phyloP scores from a whole-genome alignment of 2,113 vertebrate genomes.

The Felis chaus region DNA sequence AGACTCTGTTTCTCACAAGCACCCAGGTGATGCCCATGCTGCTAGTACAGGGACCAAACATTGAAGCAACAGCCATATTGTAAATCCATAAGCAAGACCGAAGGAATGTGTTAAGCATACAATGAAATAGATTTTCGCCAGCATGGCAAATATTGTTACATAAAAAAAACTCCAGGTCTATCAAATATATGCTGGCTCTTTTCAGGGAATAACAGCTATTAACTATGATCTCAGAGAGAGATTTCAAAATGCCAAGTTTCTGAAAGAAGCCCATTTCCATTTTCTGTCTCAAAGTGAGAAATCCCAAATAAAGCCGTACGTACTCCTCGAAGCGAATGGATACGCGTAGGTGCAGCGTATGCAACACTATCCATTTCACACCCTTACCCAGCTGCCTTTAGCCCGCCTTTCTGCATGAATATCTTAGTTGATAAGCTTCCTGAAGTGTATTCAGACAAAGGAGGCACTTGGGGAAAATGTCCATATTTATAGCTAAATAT shows the following conservation, averaged over 20 bases:
- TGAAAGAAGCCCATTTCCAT: neutral
- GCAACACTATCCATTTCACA: neutral
- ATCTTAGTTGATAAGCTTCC: neutral
- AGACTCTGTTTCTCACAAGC: neutral
- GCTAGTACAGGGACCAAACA: too few relatives aligned
- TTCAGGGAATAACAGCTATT: neutral
- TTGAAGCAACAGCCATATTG: neutral
- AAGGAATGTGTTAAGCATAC: neutral
- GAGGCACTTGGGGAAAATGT: neutral
- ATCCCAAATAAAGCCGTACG: neutral
- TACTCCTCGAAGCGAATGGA: neutral
- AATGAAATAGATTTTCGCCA: neutral
- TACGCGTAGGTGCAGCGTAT: accelerated
- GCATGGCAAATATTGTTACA: neutral
- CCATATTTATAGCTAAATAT: neutral
- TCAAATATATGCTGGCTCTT: neutral
- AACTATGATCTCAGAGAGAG: neutral
- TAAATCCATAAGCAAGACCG: neutral
- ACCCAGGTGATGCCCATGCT: neutral
- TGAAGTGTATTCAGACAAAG: neutral
- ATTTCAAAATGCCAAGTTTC: conserved; percentile 9
- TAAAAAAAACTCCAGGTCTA: neutral
- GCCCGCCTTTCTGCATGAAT: neutral
- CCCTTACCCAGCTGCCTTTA: neutral
- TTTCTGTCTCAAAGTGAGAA: neutral